phyloP scores from a whole-genome alignment of 1,140 invertebrate genomes.

The Meloidogyne hapla region DNA sequence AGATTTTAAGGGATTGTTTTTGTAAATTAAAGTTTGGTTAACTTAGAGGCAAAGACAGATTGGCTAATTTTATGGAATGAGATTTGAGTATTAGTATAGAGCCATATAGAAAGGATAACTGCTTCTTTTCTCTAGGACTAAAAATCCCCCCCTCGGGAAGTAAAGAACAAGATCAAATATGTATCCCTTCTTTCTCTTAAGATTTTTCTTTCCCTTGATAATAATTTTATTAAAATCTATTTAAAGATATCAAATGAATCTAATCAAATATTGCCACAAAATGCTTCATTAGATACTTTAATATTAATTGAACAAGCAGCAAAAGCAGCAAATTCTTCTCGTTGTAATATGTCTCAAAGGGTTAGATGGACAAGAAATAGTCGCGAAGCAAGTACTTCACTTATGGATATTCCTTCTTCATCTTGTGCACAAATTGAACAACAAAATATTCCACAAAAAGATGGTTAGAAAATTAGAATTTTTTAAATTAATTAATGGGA shows the following conservation, averaged over 20 bases:
- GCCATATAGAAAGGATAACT: too few relatives aligned
- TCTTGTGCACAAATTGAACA: background rate
- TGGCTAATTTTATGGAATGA: too few relatives aligned
- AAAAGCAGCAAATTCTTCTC: slow-evolving; percentile 21
- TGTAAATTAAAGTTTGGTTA: too few relatives aligned
- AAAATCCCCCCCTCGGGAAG: too few relatives aligned
- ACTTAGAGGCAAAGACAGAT: too few relatives aligned
- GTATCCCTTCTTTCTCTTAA: too few relatives aligned
- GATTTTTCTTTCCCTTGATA: background rate
- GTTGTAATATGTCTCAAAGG: slow-evolving; percentile 1
- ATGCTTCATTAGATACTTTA: slow-evolving; percentile 9
- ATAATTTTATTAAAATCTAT: too few relatives aligned
- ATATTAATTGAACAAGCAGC: slow-evolving; percentile 23
- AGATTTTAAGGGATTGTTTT: too few relatives aligned
- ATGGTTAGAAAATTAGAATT: background rate
- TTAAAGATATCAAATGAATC: background rate
- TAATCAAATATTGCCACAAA: background rate
- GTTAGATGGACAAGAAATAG: slow-evolving; percentile 6
- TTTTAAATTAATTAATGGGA: too few relatives aligned
- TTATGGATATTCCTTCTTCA: slow-evolving; percentile 20
- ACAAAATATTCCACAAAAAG: background rate
- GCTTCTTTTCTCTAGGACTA: too few relatives aligned
- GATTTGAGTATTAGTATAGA: too few relatives aligned
- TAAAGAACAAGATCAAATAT: too few relatives aligned
- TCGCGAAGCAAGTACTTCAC: background rate